Evolutionary conservation across 2,113 vertebrate species (phyloP), one percentile per base, ranked within the genome.

Genomic region (Cisticola juncidis): DNA sequence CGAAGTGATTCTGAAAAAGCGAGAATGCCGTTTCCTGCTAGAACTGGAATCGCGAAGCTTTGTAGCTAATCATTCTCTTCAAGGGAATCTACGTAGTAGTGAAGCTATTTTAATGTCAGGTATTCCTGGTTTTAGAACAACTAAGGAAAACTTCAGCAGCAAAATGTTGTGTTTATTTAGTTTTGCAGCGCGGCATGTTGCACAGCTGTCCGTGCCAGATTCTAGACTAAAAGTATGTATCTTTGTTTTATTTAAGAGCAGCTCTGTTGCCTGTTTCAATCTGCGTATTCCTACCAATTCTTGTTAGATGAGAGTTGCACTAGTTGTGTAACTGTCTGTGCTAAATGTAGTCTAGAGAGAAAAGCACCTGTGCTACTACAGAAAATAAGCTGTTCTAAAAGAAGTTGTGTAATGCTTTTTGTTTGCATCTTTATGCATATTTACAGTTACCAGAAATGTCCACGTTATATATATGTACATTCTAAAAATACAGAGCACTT

Each of bases 321-420:
- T 22, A 18, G 64, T 85, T 92, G 81, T 84, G 29, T 85, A 92
- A 93, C 73, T 45, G 64, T 65, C 76, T 23, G 60, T 69, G 60
- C 69, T 83, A 70, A 92, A 66, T 33, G 56, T 48, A 74, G 71
- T 26, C 65, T 31, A 42, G 33, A 16, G 22, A 89, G 73, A 84
- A 87, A 74, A 74, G 14, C 18, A 71, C 61, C 78, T 24, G 20
- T 54, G 21, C 50, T 78, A 58, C 35, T 61, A 42, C 0, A 18
- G 51, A 66, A 26, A 5, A 53, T 6, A 57, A 85, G 29, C 33
- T 38, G 64, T 42, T 64, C 70, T 13, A 47, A 54, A 86, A 47
- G 6, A 45, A 95, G 60, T 62, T 77, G 66, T 64, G 28, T 72
- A 36, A 23, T 40, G 51, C 53, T 60, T 57, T 73, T 62, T 70